A percentile compares a stretch with the other conserved stretches of the same genome.
Conservation (phyloP, 2,888 invertebrate species). For the Metallyticus violacea region DNA sequence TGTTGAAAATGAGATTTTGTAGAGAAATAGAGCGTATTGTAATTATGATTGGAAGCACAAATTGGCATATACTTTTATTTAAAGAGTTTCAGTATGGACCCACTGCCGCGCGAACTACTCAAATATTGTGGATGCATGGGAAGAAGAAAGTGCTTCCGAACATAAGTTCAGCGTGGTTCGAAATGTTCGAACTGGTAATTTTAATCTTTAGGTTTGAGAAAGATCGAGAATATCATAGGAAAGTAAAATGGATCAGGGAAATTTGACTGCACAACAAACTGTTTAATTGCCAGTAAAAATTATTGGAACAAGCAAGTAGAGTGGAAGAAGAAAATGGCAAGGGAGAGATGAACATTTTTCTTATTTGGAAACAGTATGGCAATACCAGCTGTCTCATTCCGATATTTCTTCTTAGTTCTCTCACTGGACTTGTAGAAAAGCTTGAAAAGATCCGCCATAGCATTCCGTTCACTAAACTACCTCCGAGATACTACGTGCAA, state of each 20-base stretch:
- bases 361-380: neutral
- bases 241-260: neutral
- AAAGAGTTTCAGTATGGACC: no score
- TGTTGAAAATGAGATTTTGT: no score
- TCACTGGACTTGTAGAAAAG: neutral
- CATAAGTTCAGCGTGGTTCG: no score
- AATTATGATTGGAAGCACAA: no score
- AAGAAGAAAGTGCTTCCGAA: no score
- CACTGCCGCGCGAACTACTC: no score
- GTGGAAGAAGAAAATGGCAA: neutral
- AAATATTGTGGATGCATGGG: no score
- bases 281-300: neutral
- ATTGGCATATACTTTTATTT: no score
- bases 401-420: no score
- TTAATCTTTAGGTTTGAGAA: no score
- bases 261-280: neutral
- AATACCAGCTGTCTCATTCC: neutral
- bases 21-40: no score
- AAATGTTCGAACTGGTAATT: no score
- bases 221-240: neutral
- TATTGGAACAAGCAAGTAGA: neutral
- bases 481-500: neutral
- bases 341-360: neutral
- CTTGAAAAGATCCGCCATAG: neutral
- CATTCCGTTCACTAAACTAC: neutral